Evolutionary conservation across 1,140 invertebrate species (phyloP).

Genomic region (Babylonia areolata): DNA sequence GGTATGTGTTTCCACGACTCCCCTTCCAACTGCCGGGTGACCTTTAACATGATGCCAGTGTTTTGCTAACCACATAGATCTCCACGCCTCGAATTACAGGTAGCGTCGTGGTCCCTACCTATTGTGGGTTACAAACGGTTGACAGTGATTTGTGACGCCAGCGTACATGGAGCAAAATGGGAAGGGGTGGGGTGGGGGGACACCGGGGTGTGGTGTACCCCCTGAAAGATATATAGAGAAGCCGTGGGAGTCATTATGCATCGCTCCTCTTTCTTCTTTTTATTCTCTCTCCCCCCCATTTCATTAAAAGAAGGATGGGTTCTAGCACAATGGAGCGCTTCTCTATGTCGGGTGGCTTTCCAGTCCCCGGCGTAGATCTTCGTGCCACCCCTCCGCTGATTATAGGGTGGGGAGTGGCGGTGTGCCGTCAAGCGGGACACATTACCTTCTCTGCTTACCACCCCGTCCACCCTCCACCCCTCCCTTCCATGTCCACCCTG

Average conservation of each 20-base stretch:
- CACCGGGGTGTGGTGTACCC: not conserved
- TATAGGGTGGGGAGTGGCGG: slow-evolving; percentile 26
- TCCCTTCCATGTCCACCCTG: not conserved
- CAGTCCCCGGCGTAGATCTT: not conserved
- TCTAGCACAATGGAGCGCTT: slow-evolving; percentile 13
- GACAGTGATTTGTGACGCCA: slow-evolving; percentile 32
- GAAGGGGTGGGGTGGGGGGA: not conserved
- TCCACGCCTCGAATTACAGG: slow-evolving; percentile 25
- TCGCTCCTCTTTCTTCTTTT: slow-evolving; percentile 19
- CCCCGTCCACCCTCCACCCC: not conserved
- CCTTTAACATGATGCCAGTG: slow-evolving; percentile 32
- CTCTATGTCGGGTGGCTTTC: slow-evolving; percentile 21
- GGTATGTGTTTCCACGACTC: slow-evolving; percentile 1
- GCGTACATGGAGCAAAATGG: not conserved
- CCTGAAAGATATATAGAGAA: not conserved
- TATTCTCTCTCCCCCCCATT: slow-evolving; percentile 1
- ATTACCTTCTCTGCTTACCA: slow-evolving; percentile 28
- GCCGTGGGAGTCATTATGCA: slow-evolving; percentile 16
- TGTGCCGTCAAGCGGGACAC: slow-evolving; percentile 29
- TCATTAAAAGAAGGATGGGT: slow-evolving; percentile 32
- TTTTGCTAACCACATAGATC: slow-evolving; percentile 34
- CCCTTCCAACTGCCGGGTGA: slow-evolving; percentile 1
- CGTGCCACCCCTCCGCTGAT: slow-evolving; percentile 26
- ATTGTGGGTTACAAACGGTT: slow-evolving; percentile 21
- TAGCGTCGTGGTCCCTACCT: not conserved